These are phyloP conservation scores for Cremastinae sp. DNA, from an alignment of 2,888 invertebrate genomes.

Conservation along the genomic window DNA sequence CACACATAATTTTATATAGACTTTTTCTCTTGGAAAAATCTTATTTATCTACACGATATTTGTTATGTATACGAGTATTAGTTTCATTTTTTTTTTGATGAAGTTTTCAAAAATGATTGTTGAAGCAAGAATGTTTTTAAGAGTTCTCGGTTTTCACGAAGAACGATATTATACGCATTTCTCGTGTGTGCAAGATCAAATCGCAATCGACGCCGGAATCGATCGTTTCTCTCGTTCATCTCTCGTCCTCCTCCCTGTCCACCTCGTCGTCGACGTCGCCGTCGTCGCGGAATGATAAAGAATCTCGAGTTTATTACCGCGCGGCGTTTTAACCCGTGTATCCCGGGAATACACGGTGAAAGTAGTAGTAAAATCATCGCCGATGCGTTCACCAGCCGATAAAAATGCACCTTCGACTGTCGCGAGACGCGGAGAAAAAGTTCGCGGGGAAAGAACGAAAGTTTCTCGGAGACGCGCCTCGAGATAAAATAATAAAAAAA, in stretches of 20 bases:
- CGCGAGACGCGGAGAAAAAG: constrained; percentile 8
- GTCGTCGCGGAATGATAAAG: constrained; percentile 26
- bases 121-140: too few relatives aligned
- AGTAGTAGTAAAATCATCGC: constrained; percentile 38
- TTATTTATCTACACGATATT: too few relatives aligned
- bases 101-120: too few relatives aligned
- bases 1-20: too few relatives aligned
- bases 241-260: constrained; percentile 7
- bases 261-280: constrained; percentile 6
- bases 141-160: constrained; percentile 29
- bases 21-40: too few relatives aligned
- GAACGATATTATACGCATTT: constrained; percentile 25
- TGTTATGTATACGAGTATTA: too few relatives aligned
- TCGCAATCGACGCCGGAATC: constrained; percentile 48
- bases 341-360: constrained; percentile 16
- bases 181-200: constrained; percentile 24
- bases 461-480: constrained; percentile 20
- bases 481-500: constrained; percentile 39
- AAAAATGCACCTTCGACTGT: constrained; percentile 23
- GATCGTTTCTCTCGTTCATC: constrained; percentile 55
- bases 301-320: constrained; percentile 49
- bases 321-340: constrained; percentile 26
- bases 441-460: constrained; percentile 37
- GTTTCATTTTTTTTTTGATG: too few relatives aligned
- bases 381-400: constrained; percentile 16